Base-by-base conservation (phyloP, 2,113 vertebrate genomes). In the Terrapene triunguis region DNA sequence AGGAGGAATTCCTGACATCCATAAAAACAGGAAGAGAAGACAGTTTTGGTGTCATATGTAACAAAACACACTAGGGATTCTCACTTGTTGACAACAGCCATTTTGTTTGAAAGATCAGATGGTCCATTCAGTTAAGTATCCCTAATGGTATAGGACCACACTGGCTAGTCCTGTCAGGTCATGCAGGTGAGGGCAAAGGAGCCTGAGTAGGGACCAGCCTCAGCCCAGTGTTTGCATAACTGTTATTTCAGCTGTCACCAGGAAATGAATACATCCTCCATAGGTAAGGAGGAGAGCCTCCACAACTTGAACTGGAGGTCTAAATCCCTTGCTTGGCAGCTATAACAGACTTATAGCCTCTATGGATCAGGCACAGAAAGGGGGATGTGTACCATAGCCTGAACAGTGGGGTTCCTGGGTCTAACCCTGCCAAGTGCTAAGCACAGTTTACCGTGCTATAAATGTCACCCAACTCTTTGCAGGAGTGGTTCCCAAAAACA, bases 401-500 rank as follows among this genome's bases (percentile, higher is more conserved):
- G 51, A 87, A 88, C 92, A 35, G 47, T 1, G 80, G 78, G 87
- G n/a, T 47, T 96, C 93, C 87, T 69, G 91, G 1, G 94, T 88
- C 85, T 87, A 48, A 3, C 78, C 76, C 0, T 0, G 90, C 87
- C 82, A 59, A 59, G 82, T 32, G 4, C 50, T 9, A 3, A 0
- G 88, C 88, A 89, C 19, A 19, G 76, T 84, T 76, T 48, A 91
- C 82, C 93, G 85, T 1, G 3, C 80, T 95, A 29, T 78, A 94
- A 96, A 83, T 89, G 6, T 80, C 55, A 76, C 84, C 84, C 12
- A 84, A 92, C 76, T 92, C 80, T 96, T 87, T 82, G 82, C 94
- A 90, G 80, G 90, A 47, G n/a, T 7, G 59, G 88, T 95, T 94
- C 87, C 93, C 7, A 4, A 53, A 95, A 92, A 72, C 10, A 0